These are phyloP conservation scores for Crambe crambe DNA, from an alignment of 37 sponge, comb jelly and placozoan genomes.

Conservation along the genomic window DNA sequence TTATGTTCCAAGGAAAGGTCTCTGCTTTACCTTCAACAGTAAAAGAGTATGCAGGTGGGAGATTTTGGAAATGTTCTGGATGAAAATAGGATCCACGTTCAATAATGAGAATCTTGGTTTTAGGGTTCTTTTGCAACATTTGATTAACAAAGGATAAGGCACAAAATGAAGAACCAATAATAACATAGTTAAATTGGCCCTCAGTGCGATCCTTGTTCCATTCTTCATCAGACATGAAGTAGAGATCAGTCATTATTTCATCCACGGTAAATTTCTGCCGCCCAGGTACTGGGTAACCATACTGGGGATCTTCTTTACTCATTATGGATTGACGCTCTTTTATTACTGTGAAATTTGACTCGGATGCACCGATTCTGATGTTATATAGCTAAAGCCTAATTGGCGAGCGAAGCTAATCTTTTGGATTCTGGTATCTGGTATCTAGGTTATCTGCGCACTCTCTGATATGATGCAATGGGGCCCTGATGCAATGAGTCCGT, in stretches of 20 bases:
- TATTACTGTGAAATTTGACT: too few species aligned
- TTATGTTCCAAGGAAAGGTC: too few species aligned
- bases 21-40: too few species aligned
- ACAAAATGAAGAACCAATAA: slow-evolving; percentile 54
- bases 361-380: too few species aligned
- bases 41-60: slow-evolving; percentile 12
- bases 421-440: too few species aligned
- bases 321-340: too few species aligned
- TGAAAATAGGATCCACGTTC: slow-evolving; percentile 31
- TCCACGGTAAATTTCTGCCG: background rate
- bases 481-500: too few species aligned
- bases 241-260: slow-evolving; percentile 11
- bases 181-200: slow-evolving; percentile 37
- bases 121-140: slow-evolving; percentile 20
- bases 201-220: slow-evolving; percentile 3
- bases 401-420: too few species aligned
- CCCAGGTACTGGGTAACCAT: slow-evolving; percentile 27
- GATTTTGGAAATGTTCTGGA: slow-evolving; percentile 52
- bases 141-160: slow-evolving; percentile 19
- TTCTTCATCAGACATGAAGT: slow-evolving; percentile 22
- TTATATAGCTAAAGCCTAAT: too few species aligned
- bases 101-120: slow-evolving; percentile 50
- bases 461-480: too few species aligned
- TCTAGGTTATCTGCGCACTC: too few species aligned
- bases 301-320: too few species aligned